Percentiles rank a stretch among this genome's conserved stretches.
Evolutionary conservation across 2,888 invertebrate genomes (phyloP).

Genomic region (Epinotia ramella): DNA sequence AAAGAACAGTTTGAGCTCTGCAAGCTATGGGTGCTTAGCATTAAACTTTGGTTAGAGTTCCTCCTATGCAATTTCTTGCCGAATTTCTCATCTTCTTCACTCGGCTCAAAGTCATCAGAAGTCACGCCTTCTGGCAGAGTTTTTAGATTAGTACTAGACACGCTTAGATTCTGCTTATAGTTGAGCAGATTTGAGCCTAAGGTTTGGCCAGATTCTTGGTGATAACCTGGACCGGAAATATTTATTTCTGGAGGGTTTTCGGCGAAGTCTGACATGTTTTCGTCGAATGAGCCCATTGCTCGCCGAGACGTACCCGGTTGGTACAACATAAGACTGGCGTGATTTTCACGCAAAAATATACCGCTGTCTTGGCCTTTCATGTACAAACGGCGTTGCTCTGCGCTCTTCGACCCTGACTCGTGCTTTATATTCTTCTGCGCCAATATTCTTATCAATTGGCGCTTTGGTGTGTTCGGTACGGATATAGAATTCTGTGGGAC

Average conservation of each 20-base stretch:
- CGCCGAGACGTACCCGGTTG: conserved; percentile 76
- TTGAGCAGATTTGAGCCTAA: conserved; percentile 85
- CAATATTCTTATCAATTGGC: conserved; percentile 80
- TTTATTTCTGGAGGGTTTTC: conserved; percentile 74
- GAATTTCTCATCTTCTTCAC: conserved; percentile 74
- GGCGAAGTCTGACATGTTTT: conserved; percentile 72
- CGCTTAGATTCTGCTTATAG: conserved; percentile 87
- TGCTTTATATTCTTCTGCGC: conserved; percentile 75
- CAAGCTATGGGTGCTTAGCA: conserved; percentile 82
- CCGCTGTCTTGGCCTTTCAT: conserved; percentile 82
- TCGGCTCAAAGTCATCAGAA: conserved; percentile 86
- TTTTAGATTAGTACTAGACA: conserved; percentile 89
- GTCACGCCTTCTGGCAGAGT: conserved; percentile 90
- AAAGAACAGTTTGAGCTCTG: conserved; percentile 84
- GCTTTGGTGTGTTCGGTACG: conserved; percentile 88
- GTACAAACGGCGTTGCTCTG: conserved; percentile 73
- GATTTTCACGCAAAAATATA: conserved; percentile 79
- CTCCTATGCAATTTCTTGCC: conserved; percentile 83
- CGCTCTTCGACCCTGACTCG: conserved; percentile 68
- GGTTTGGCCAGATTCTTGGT: conserved; percentile 65
- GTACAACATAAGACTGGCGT: conserved; percentile 80
- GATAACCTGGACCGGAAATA: conserved; percentile 62
- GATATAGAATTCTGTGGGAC: conserved; percentile 86
- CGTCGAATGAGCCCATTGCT: conserved; percentile 81
- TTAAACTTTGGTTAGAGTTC: conserved; percentile 87